Conservation (phyloP, 2,888 invertebrate species). For the Desoria tigrina region DNA sequence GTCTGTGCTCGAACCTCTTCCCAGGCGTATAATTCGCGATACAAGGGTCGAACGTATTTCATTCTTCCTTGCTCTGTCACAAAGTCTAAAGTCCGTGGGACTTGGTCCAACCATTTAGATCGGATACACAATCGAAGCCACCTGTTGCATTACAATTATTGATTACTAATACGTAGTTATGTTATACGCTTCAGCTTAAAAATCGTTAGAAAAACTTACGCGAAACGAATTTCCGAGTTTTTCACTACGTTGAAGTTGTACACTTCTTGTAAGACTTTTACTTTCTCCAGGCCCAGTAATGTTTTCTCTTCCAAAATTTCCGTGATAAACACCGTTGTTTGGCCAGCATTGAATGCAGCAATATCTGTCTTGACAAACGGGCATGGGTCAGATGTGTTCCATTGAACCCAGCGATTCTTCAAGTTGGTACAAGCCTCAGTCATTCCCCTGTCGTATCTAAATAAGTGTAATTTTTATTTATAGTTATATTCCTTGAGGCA, state of each 20-base stretch:
- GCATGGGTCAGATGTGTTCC: conserved; percentile 56
- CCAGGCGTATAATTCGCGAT: conserved; percentile 75
- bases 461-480: conserved; percentile 32
- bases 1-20: conserved; percentile 68
- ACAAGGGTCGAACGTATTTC: conserved; percentile 65
- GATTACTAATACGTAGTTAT: conserved; percentile 21
- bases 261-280: conserved; percentile 65
- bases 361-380: conserved; percentile 63
- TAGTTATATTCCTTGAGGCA: no score
- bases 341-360: conserved; percentile 64
- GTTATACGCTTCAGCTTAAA: neutral
- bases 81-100: conserved; percentile 72
- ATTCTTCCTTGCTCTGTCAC: conserved; percentile 82
- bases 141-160: conserved; percentile 61
- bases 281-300: conserved; percentile 62
- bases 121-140: conserved; percentile 78
- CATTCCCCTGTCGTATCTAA: conserved; percentile 69
- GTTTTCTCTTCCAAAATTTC: conserved; percentile 64
- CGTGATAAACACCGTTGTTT: conserved; percentile 70
- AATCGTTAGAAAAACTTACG: no score
- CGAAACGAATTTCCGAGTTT: conserved; percentile 75
- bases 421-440: conserved; percentile 65
- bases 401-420: conserved; percentile 63
- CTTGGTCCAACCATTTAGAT: conserved; percentile 68
- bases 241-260: conserved; percentile 68